Percentiles rank a stretch among this genome's conserved stretches.
phyloP scores from a whole-genome alignment of 2,888 invertebrate species.

The Calameuta filiformis region DNA sequence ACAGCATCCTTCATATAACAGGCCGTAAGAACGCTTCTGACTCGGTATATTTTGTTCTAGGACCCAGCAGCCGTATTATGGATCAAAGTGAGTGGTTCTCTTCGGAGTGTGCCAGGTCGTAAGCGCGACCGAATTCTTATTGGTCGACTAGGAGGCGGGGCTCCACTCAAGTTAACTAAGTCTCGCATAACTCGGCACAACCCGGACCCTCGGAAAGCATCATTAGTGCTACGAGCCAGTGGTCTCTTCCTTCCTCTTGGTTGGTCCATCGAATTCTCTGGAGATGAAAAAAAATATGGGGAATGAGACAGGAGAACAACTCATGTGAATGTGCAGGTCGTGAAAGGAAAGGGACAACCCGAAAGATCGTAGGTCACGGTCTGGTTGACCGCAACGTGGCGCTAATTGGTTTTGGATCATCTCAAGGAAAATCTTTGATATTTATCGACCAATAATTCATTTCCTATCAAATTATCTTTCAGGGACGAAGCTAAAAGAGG shows the following conservation, averaged over 20 bases:
- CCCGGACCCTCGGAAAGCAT: constrained; percentile 33
- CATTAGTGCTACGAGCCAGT: constrained; percentile 36
- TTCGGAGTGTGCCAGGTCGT: constrained; percentile 2
- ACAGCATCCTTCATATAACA: not conserved
- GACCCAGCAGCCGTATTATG: not conserved
- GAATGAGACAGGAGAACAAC: not conserved
- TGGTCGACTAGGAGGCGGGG: constrained; percentile 27
- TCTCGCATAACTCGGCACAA: constrained; percentile 26
- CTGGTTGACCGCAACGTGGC: not conserved
- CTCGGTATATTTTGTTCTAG: not conserved
- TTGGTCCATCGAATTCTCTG: constrained; percentile 31
- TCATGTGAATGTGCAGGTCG: not conserved
- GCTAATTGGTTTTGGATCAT: not conserved
- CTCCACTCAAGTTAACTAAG: not conserved
- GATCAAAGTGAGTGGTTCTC: not conserved
- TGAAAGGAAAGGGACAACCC: not conserved
- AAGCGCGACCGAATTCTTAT: constrained; percentile 26
- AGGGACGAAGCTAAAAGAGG: not conserved
- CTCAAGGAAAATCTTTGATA: not conserved
- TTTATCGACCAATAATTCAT: not conserved
- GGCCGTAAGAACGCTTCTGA: not conserved
- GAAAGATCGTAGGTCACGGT: not conserved
- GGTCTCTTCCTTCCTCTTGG: constrained; percentile 40
- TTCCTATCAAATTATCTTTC: not conserved
- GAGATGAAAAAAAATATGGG: not conserved